Conservation (phyloP, 1,140 invertebrate genomes). For the Drosophila bifasciata region DNA sequence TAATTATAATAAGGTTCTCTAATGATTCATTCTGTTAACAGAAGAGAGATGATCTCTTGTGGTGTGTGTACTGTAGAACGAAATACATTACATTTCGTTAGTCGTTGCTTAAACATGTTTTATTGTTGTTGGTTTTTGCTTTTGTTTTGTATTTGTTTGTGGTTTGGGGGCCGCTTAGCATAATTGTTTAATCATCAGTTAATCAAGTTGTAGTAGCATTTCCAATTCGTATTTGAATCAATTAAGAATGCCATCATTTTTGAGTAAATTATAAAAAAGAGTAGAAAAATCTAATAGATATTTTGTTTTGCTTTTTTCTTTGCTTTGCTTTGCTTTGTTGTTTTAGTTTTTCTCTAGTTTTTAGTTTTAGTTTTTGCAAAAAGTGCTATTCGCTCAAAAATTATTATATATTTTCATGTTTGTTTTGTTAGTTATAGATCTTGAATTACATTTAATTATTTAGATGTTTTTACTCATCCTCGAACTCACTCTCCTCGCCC, state of each 20-base stretch:
- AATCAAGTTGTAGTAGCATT: slow-evolving; percentile 58
- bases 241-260: slow-evolving; percentile 52
- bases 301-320: slow-evolving; percentile 43
- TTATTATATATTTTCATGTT: slow-evolving; percentile 61
- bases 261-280: slow-evolving; percentile 81
- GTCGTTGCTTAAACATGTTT: slow-evolving; percentile 31
- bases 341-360: slow-evolving; percentile 49
- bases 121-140: slow-evolving; percentile 18
- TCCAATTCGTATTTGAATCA: slow-evolving; percentile 59
- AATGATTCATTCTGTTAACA: slow-evolving; percentile 39
- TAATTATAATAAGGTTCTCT: slow-evolving; percentile 59
- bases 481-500: slow-evolving; percentile 10
- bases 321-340: slow-evolving; percentile 32
- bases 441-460: slow-evolving; percentile 45
- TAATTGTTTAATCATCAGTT: slow-evolving; percentile 54
- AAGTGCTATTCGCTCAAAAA: slow-evolving; percentile 83
- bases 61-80: slow-evolving; percentile 41
- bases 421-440: slow-evolving; percentile 50
- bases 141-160: slow-evolving; percentile 44
- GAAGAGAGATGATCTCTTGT: slow-evolving; percentile 13
- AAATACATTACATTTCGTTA: slow-evolving; percentile 52
- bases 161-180: slow-evolving; percentile 74
- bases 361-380: slow-evolving; percentile 65
- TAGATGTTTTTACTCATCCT: slow-evolving; percentile 35
- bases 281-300: slow-evolving; percentile 83